Base-by-base conservation (phyloP, 2,888 invertebrate genomes). In the Anthrax anthrax region DNA sequence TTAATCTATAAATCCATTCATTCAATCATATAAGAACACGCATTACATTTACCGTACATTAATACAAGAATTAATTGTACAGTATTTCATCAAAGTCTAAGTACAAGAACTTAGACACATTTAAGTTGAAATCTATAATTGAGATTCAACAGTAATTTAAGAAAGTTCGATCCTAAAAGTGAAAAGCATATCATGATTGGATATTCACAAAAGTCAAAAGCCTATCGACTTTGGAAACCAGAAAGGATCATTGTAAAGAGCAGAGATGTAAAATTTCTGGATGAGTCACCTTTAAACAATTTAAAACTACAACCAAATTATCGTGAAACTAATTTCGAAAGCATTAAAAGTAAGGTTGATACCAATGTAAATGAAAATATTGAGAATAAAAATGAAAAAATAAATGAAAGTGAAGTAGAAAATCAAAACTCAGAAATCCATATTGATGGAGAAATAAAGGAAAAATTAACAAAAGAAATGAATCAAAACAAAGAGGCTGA, bases 141-240 rank as follows among this genome's bases (percentile, higher is more conserved):
- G n/a, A n/a, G n/a, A n/a, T n/a, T n/a, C n/a, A n/a, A n/a, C n/a
- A n/a, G n/a, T n/a, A 39, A 38, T 14, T 36, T 37, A 40, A 29
- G 39, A 14, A 50, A 52, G 34, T 47, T 46, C 36, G 17, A 44
- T 16, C 36, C 49, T 16, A 49, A 44, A 42, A 46, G 47, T 32
- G 44, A 19, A n/a, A 32, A 49, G 18, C 43, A 52, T 48, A 50
- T 32, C 5, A 37, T 48, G 45, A 47, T 50, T 18, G 49, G 49
- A 34, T 43, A 34, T 19, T 18, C 36, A 32, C 13, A 34, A 8
- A 19, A 43, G 10, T 13, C 44, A 6, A 48, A 50, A 39, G 48
- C 51, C 2, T 52, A 47, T 37, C 42, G 46, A 3, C 19, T 50
- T 36, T 49, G 47, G 47, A 47, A 47, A 37, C 41, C 39, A 43